A percentile compares a stretch with the other conserved stretches of the same genome.
Conservation (phyloP, 2,888 invertebrate species). For the Drosophila demipolita region DNA sequence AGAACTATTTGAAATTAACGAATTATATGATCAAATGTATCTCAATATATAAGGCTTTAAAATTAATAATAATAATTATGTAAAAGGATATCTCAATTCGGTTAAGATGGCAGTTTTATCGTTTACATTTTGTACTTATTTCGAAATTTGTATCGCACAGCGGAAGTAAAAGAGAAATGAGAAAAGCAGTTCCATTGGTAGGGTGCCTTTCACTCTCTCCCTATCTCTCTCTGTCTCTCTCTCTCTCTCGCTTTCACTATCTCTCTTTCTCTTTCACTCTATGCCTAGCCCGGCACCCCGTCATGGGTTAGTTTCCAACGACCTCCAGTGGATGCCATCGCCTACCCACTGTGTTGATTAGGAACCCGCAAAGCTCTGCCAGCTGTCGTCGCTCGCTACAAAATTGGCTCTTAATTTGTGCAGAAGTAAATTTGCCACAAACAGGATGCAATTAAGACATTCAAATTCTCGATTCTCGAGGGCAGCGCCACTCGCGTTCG, state of each 20-base stretch:
- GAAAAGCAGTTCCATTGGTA: slow-evolving; percentile 29
- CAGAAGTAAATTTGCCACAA: slow-evolving; percentile 72
- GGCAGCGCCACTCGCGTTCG: slow-evolving; percentile 3
- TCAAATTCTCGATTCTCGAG: slow-evolving; percentile 53
- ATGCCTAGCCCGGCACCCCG: not conserved
- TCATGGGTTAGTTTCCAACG: not conserved
- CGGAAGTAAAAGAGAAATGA: slow-evolving; percentile 64
- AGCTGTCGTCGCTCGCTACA: slow-evolving; percentile 50
- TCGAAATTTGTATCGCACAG: slow-evolving; percentile 46
- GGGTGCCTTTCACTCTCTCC: not conserved
- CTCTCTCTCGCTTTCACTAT: not conserved
- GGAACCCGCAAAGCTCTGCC: slow-evolving; percentile 57
- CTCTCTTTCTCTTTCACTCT: not conserved
- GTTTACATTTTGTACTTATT: slow-evolving; percentile 42
- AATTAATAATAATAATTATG: too few species aligned
- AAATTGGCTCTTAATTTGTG: slow-evolving; percentile 78
- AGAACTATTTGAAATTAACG: too few species aligned
- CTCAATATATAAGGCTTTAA: not conserved
- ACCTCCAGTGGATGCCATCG: slow-evolving; percentile 13
- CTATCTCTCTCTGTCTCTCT: not conserved
- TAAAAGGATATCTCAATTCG: slow-evolving; percentile 6
- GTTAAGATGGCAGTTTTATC: not conserved
- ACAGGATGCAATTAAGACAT: slow-evolving; percentile 79
- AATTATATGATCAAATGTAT: not conserved
- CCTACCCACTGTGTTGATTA: slow-evolving; percentile 63